phyloP scores from a whole-genome alignment of 2,797 vertebrate genomes.

The Megaceryle alcyon region DNA sequence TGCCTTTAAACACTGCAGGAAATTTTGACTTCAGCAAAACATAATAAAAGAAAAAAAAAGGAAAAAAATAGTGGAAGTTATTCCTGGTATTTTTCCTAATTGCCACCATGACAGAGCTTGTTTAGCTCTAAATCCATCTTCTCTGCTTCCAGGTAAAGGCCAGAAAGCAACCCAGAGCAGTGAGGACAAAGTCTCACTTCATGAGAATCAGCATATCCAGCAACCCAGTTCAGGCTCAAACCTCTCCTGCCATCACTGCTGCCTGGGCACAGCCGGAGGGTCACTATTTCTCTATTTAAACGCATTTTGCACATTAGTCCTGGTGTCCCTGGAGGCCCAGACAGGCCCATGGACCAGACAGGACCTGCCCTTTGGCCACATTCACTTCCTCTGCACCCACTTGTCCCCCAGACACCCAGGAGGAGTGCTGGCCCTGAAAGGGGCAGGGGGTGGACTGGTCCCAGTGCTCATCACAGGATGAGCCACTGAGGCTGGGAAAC shows the following conservation, averaged over 20 bases:
- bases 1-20: background rate
- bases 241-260: background rate
- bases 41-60: background rate
- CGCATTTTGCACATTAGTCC: background rate
- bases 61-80: background rate
- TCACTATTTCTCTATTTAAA: background rate
- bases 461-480: accelerated
- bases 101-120: background rate
- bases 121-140: background rate
- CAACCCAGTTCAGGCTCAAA: background rate
- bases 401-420: accelerated
- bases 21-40: background rate
- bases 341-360: background rate
- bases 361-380: background rate
- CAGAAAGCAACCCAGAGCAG: background rate
- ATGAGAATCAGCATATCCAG: background rate
- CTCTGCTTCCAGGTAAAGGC: background rate
- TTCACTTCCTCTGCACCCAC: background rate
- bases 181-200: background rate
- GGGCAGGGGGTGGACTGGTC: background rate
- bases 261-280: background rate
- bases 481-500: background rate
- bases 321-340: background rate
- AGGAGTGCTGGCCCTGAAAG: background rate
- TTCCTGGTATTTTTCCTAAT: background rate